Evolutionary conservation across 2,888 invertebrate species (phyloP), one percentile per base, ranked within the genome.

Genomic region (Perizoma flavofasciatum): DNA sequence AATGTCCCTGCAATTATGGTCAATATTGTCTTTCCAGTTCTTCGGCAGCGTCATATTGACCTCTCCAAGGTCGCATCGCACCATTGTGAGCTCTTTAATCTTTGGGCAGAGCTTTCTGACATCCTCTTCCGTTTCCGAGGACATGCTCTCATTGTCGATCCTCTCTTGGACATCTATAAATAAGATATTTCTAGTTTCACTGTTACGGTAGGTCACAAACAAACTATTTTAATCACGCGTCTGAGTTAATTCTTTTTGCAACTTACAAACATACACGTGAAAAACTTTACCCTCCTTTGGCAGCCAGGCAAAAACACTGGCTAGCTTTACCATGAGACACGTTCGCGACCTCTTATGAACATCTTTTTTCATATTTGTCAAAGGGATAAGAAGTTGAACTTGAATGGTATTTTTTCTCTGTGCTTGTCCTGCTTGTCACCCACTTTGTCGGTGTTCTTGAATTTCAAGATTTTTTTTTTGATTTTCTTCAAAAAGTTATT

Each of bases 21-120:
- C 91, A 10, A 92, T 92, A 22, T 89, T 92, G 68, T 92, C 92
- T 46, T 86, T 87, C 89, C 91, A 91, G 9, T 75, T 81, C 59
- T 86, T 88, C 0, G 91, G 90, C 37, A 92, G 70, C 0, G 71
- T 8, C n/a, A 73, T 73, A 46, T 81, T 78, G 0, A 86, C 79
- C 41, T 84, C 84, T 0, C 81, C 85, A 0, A 86, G 66, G 63
- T 86, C 85, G 48, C 89, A 89, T 0, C 85, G 77, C 2, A 89
- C 81, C 65, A 89, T 88, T 0, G 85, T 88, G 74, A 91, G 67
- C 55, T 83, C 79, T 35, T 68, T 82, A 34, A 83, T 82, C 59
- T 69, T 72, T 6, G 77, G 75, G 52, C 85, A 85, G 33, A 86
- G 72, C 61, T 79, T 87, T 64, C 72, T 81, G 0, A 91, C 84